A percentile compares a stretch with the other conserved stretches of the same genome.
Evolutionary conservation across 2,113 vertebrate species (phyloP).

Genomic region (Polypterus senegalus): DNA sequence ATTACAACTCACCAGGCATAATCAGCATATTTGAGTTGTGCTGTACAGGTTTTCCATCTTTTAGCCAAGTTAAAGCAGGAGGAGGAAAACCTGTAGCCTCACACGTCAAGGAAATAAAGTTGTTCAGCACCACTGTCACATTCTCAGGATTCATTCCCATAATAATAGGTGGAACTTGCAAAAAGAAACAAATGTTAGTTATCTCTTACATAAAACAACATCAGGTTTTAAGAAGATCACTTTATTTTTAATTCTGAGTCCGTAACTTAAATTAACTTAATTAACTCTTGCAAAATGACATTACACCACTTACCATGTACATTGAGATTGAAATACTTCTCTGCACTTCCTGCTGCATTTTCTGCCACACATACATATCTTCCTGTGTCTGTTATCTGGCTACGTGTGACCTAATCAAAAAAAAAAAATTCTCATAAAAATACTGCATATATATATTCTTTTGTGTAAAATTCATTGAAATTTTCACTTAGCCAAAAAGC

Average conservation of each 20-base stretch:
- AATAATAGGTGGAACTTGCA: constrained; percentile 70
- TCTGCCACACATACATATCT: constrained; percentile 74
- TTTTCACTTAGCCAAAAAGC: too few relatives aligned
- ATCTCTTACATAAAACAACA: background rate
- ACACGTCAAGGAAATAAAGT: constrained; percentile 81
- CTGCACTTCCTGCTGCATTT: constrained; percentile 76
- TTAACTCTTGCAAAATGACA: too few relatives aligned
- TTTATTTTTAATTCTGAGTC: background rate
- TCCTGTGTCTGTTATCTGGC: constrained; percentile 73
- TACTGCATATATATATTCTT: background rate
- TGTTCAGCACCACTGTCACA: constrained; percentile 79
- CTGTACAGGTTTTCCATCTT: constrained; percentile 56
- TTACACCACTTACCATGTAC: constrained; percentile 64
- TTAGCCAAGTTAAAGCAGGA: constrained; percentile 82
- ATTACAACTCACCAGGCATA: constrained; percentile 64
- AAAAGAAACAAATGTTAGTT: constrained; percentile 21
- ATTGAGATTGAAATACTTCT: constrained; percentile 84
- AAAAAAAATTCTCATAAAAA: constrained; percentile 11
- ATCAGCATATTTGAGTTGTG: constrained; percentile 61
- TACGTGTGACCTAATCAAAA: constrained; percentile 57
- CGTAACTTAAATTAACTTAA: too few relatives aligned
- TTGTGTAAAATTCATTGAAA: background rate
- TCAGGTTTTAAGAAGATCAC: background rate
- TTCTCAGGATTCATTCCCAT: constrained; percentile 67
- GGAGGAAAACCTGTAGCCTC: constrained; percentile 81